Base-by-base conservation (phyloP, 2,797 vertebrate species). In the Petrocephalus sullivani region DNA sequence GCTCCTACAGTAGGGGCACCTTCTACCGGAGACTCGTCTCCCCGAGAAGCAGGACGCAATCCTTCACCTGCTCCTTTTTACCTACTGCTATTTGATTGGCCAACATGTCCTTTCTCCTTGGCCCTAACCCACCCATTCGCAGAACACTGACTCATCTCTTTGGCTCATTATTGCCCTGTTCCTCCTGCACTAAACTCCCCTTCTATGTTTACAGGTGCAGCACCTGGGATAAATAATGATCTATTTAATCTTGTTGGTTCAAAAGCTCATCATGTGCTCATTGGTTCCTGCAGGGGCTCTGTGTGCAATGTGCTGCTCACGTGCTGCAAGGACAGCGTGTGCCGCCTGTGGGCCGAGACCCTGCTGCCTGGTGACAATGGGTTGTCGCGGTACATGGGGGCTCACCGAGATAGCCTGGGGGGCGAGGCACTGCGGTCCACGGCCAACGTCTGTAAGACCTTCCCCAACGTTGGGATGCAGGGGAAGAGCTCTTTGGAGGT, bases 291-390 rank as follows among this genome's bases (percentile, higher is more conserved):
- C 94, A 99, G 98, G 90, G 96, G 97, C 90, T 96, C 96, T 56
- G 97, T 98, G 87, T 99, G 98, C 93, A 99, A 97, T 86, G 98
- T 99, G 61, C 93, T 99, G 54, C 95, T 99, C 92, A 99, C 98
- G 90, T 98, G 97, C 95, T 99, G 98, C 93, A 99, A 98, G 93
- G 98, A 99, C 96, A 99, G 97, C 6, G 97, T 99, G 85, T 99
- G 98, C 93, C 97, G 98, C 21, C 95, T 99, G 46, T 99, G 98
- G 98, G 97, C 97, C 89, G 98, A 99, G 94, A 99, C 98, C 0
- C 94, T 99, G 92, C 95, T 99, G 94, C 98, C 98, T 33, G 98
- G 97, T 90, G 98, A 99, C 93, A 97, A 95, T 91, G 94, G 98
- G 58, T 94, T 98, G 6, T 98, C 96, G 0, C 96, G 96, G 92